Percentiles rank a stretch among this genome's conserved stretches.
Evolutionary conservation across 1,140 invertebrate species (phyloP).

Genomic region (Papilio polyxenes): DNA sequence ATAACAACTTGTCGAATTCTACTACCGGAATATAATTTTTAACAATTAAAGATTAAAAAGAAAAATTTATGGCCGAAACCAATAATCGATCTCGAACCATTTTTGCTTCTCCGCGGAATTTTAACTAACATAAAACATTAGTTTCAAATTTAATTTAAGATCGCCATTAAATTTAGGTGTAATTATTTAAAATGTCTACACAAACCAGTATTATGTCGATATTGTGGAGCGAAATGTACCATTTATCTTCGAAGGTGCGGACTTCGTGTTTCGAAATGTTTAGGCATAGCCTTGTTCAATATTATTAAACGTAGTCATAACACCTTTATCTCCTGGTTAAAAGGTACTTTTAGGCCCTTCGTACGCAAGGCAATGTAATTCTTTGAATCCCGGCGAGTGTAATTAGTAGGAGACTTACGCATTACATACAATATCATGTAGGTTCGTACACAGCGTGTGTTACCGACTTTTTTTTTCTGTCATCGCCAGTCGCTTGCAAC

Average conservation of each 20-base stretch:
- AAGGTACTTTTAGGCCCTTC: neutral
- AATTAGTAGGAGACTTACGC: too few species aligned
- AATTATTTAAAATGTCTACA: neutral
- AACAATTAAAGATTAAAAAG: neutral
- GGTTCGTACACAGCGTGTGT: too few species aligned
- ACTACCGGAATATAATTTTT: neutral
- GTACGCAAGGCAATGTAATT: too few species aligned
- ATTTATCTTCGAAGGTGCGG: neutral
- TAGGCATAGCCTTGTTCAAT: neutral
- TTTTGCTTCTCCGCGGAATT: too few species aligned
- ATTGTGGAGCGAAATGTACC: constrained; percentile 3
- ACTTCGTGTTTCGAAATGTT: neutral
- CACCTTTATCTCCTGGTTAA: neutral
- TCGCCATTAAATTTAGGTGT: neutral
- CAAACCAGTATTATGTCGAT: neutral
- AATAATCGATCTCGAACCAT: neutral
- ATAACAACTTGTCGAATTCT: neutral
- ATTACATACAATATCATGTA: too few species aligned
- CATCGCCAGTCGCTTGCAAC: too few species aligned
- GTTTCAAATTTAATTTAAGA: too few species aligned
- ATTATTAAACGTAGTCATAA: neutral
- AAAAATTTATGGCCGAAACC: neutral
- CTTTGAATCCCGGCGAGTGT: too few species aligned
- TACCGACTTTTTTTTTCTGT: too few species aligned
- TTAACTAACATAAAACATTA: too few species aligned